These are phyloP conservation scores for Cardiocondyla obscurior DNA, from an alignment of 1,140 invertebrate species.

Conservation along the genomic window DNA sequence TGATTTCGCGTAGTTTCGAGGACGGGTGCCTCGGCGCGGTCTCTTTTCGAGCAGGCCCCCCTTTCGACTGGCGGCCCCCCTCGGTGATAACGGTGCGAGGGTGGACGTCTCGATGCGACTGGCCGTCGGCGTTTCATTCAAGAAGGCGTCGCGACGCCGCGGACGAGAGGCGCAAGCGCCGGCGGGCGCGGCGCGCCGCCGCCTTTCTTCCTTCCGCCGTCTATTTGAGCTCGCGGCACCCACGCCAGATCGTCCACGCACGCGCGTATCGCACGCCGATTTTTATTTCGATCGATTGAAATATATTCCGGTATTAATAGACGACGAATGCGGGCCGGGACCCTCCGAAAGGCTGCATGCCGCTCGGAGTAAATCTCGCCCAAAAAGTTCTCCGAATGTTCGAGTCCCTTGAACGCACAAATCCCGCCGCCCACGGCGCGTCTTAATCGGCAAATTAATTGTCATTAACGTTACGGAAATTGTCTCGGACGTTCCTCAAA, in stretches of 20 bases:
- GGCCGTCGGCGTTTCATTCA: conserved; percentile 75
- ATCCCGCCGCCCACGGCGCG: too few relatives aligned
- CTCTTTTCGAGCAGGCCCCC: background rate
- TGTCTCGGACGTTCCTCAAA: too few relatives aligned
- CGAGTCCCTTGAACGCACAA: background rate
- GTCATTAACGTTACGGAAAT: too few relatives aligned
- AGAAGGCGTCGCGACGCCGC: conserved; percentile 74
- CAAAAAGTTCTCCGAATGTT: background rate
- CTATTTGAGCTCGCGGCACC: conserved; percentile 33
- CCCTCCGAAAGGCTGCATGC: background rate
- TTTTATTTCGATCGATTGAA: conserved; percentile 77
- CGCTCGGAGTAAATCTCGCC: background rate
- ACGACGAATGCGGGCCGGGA: conserved; percentile 4
- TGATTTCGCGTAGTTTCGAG: background rate
- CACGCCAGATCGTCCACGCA: conserved; percentile 34
- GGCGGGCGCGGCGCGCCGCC: conserved; percentile 5
- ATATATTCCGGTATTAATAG: conserved; percentile 73
- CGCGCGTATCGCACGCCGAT: conserved; percentile 62
- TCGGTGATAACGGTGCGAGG: conserved; percentile 63
- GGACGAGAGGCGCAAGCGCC: conserved; percentile 65
- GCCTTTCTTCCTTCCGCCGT: conserved; percentile 49
- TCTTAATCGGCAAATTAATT: background rate
- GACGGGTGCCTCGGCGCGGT: background rate
- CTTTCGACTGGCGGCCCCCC: conserved; percentile 36
- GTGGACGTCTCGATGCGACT: conserved; percentile 74